Evolutionary conservation across 1,140 invertebrate species (phyloP).

Genomic region (Solenopsis invicta): DNA sequence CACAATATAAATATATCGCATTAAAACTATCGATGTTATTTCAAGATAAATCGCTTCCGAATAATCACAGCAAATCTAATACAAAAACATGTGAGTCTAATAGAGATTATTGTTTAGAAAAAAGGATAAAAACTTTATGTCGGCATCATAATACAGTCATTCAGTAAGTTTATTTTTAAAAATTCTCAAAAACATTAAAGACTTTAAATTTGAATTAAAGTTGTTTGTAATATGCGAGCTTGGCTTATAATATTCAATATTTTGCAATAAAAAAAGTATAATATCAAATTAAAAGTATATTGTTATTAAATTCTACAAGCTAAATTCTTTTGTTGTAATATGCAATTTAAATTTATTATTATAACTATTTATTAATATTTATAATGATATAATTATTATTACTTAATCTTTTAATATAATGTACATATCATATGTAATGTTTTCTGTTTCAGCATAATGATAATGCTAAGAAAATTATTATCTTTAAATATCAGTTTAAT

Average conservation of each 20-base stretch:
- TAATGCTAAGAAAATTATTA: conserved; percentile 59
- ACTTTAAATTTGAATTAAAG: background rate
- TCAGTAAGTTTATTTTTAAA: conserved; percentile 5
- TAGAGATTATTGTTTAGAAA: background rate
- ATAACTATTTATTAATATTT: background rate
- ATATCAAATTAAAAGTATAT: background rate
- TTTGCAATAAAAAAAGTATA: background rate
- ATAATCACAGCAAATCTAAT: background rate
- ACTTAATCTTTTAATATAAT: background rate
- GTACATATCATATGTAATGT: background rate
- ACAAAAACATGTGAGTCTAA: too few species aligned
- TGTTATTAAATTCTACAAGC: background rate
- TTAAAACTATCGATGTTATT: conserved; percentile 28
- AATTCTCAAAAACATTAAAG: background rate
- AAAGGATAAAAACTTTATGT: conserved; percentile 15
- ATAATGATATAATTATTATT: background rate
- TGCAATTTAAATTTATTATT: background rate
- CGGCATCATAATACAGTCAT: conserved; percentile 20
- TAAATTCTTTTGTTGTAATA: background rate
- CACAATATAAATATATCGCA: conserved; percentile 33
- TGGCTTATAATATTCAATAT: background rate
- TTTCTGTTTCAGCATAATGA: conserved; percentile 61
- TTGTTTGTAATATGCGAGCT: background rate
- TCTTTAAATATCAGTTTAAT: conserved; percentile 66
- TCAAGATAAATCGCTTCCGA: background rate